Conservation (phyloP, 2,113 vertebrate species). For the Theristicus caerulescens region DNA sequence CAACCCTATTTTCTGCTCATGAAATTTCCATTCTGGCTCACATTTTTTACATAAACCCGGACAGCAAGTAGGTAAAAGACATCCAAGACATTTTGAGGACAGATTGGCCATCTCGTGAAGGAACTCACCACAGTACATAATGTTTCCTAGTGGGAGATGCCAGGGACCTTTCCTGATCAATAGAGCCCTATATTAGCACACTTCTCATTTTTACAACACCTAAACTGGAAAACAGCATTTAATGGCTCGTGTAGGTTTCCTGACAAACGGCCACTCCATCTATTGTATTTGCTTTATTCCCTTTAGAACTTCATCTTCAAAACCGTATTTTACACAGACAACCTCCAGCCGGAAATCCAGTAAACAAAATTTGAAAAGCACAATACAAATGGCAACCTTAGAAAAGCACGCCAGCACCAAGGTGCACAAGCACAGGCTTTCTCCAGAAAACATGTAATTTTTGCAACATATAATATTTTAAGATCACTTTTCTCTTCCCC, state of each 20-base stretch:
- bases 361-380: background rate
- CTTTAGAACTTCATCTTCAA: background rate
- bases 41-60: background rate
- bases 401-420: background rate
- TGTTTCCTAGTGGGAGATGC: background rate
- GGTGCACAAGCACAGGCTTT: background rate
- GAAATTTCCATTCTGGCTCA: background rate
- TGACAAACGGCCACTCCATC: background rate
- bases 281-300: conserved; percentile 23
- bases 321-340: background rate
- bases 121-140: background rate
- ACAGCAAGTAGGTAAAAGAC: background rate
- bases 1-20: background rate
- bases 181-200: conserved; percentile 12
- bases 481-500: background rate
- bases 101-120: background rate
- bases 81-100: background rate
- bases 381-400: background rate
- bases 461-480: background rate
- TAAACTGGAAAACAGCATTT: conserved; percentile 4
- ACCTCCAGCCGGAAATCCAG: background rate
- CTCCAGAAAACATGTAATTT: background rate
- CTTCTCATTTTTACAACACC: conserved; percentile 37
- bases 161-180: background rate
- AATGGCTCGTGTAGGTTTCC: background rate